These are phyloP conservation scores for Lepilemur septentrionalis DNA, from an alignment of 2,797 vertebrate species.

Conservation along the genomic window DNA sequence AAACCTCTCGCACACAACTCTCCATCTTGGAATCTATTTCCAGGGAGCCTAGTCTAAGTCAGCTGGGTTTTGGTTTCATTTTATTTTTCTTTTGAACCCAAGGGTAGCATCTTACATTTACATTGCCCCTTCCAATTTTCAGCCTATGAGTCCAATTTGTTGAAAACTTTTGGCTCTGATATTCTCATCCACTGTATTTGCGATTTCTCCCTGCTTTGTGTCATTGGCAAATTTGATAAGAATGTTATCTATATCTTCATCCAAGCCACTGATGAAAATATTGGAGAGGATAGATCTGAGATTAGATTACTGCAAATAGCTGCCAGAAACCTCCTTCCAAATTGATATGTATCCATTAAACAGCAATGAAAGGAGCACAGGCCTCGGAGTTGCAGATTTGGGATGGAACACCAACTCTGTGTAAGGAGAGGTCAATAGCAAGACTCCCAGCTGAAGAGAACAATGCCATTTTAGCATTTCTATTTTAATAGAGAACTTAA, in stretches of 20 bases:
- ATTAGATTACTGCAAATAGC: conserved; percentile 57
- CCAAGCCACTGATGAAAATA: conserved; percentile 63
- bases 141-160: background rate
- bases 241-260: conserved; percentile 51
- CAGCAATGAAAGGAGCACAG: background rate
- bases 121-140: conserved; percentile 3
- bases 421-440: background rate
- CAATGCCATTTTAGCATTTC: background rate
- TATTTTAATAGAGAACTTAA: background rate
- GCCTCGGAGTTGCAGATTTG: background rate
- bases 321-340: conserved; percentile 51
- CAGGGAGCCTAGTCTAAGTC: background rate
- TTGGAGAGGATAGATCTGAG: conserved; percentile 43
- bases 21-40: background rate
- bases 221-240: conserved; percentile 65
- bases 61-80: background rate
- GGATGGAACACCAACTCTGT: background rate
- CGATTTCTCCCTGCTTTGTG: conserved; percentile 46
- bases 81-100: background rate
- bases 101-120: background rate
- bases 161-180: conserved; percentile 48
- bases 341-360: conserved; percentile 38
- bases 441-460: background rate
- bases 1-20: background rate
- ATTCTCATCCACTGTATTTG: conserved; percentile 8